Evolutionary conservation across 2,888 invertebrate genomes (phyloP), one percentile per base, ranked within the genome.

Genomic region (Strigamia maritima): DNA sequence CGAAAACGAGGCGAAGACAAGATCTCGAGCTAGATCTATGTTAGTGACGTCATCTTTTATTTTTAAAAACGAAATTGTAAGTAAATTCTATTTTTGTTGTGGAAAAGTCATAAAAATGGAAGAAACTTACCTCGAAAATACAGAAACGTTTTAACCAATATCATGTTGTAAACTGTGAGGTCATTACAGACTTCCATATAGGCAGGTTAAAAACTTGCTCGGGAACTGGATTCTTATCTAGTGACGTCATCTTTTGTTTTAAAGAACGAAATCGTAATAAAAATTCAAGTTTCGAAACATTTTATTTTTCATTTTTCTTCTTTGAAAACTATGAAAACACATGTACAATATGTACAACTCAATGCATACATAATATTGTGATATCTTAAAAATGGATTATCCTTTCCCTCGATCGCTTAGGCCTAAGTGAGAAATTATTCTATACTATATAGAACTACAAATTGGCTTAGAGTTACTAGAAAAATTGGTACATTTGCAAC

Each of bases 261-360:
- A 10, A 3, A 7, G 10, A 14, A 44, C 12, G 44, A 44, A 14
- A 44, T 7, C 14, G 44, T 4, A 44, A 44, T 44, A 44, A 14
- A n/a, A 1, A n/a, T 44, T 44, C 44, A 65, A 65, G 60, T 28
- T 70, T 70, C 70, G 24, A 70, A 70, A 70, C 70, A 65, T 70
- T 22, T 75, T 75, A 75, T 75, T 75, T 14, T 75, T 75, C 12
- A 10, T 75, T 75, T 74, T 75, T 75, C 35, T 38, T 35, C 31
- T 75, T 35, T 75, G 6, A 75, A 75, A 75, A 38, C 75, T 38
- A 38, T 75, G 35, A 35, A 70, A 70, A 70, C 65, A 78, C 78
- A 78, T 78, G 65, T 78, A 78, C 78, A 78, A 35, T 78, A 78
- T 78, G 31, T 78, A 78, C 78, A 78, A 78, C 78, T 65, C 38